Evolutionary conservation across 2,797 vertebrate species (phyloP).

Genomic region (Mus caroli): DNA sequence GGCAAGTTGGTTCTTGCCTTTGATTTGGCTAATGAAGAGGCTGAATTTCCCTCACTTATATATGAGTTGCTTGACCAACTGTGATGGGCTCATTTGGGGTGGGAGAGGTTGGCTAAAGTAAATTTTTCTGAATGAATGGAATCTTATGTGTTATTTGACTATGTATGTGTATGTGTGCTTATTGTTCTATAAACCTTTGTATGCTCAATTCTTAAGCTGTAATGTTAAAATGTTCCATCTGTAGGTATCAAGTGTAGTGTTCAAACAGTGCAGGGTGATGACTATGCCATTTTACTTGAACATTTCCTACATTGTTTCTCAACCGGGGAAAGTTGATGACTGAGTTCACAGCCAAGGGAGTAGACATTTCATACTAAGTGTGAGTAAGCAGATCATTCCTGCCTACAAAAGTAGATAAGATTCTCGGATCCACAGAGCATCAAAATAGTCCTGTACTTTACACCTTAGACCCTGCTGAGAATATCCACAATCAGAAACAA

Average conservation of each 20-base stretch:
- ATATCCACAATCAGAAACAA: background rate
- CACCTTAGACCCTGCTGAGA: background rate
- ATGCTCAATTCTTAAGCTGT: background rate
- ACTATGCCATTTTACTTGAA: background rate
- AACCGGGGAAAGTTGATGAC: background rate
- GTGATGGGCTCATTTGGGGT: background rate
- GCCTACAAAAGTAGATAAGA: background rate
- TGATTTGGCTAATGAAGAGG: background rate
- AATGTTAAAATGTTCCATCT: background rate
- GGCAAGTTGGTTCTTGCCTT: background rate
- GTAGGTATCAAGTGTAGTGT: background rate
- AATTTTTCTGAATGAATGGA: constrained; percentile 25
- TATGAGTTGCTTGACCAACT: background rate
- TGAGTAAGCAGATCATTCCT: background rate
- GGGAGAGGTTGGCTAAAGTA: background rate
- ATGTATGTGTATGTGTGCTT: background rate
- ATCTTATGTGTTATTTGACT: background rate
- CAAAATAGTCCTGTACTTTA: background rate
- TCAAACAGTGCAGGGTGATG: background rate
- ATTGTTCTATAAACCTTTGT: background rate
- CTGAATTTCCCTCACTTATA: background rate
- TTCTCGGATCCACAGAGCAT: background rate
- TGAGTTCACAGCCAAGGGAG: background rate
- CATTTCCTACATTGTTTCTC: background rate
- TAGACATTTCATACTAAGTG: background rate